Evolutionary conservation across 2,797 vertebrate species (phyloP).

Genomic region (Hemibagrus guttatus): DNA sequence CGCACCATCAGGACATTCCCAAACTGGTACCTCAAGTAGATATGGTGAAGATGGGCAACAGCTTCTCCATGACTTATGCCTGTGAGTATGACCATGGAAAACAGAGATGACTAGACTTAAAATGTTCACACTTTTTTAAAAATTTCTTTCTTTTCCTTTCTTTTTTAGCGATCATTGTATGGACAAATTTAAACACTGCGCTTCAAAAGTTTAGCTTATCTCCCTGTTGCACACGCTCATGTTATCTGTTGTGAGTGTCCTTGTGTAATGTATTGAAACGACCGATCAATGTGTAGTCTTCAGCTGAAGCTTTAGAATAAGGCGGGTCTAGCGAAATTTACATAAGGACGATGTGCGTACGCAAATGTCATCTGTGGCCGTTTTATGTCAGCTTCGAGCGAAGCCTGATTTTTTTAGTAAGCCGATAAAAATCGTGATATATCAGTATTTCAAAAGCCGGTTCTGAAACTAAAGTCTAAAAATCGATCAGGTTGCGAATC

Average conservation of each 20-base stretch:
- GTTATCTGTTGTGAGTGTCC: neutral
- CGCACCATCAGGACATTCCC: constrained; percentile 95
- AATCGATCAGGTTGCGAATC: constrained; percentile 4
- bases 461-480: neutral
- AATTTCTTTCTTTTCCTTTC: neutral
- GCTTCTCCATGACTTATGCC: constrained; percentile 99
- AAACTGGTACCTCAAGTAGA: constrained; percentile 99
- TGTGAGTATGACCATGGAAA: constrained; percentile 81
- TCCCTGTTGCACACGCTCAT: constrained; percentile 42
- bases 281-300: neutral
- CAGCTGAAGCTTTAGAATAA: neutral
- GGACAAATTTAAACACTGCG: neutral
- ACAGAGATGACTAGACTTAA: neutral
- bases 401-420: neutral
- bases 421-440: neutral
- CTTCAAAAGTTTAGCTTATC: constrained; percentile 41
- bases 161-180: neutral
- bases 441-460: neutral
- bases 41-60: constrained; percentile 97
- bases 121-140: neutral
- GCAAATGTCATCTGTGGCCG: no score
- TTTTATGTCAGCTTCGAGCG: neutral
- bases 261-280: neutral
- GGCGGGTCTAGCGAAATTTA: neutral
- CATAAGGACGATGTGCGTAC: neutral